These are phyloP conservation scores for Crocuta crocuta DNA, from an alignment of 2,113 vertebrate genomes.

Conservation along the genomic window DNA sequence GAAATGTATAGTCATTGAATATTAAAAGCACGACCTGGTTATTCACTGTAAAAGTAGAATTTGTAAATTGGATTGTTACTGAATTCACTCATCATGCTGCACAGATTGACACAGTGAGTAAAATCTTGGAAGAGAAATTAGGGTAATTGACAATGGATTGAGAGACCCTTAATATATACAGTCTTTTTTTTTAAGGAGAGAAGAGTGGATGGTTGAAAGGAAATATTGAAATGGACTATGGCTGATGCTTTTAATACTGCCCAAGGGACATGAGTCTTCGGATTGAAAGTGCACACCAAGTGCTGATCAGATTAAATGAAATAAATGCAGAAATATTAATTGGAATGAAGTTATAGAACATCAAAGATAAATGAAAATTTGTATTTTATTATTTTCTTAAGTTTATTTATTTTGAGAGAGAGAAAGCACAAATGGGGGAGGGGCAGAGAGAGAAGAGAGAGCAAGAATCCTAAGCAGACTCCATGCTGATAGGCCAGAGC, in stretches of 20 bases:
- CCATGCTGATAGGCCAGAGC: no score
- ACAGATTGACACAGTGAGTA: background rate
- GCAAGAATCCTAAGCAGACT: no score
- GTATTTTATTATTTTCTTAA: no score
- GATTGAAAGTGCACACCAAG: background rate
- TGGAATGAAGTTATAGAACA: background rate
- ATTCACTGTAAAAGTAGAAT: background rate
- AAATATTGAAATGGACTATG: background rate
- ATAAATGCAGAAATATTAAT: conserved; percentile 27
- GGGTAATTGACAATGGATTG: background rate
- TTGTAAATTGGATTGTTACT: background rate
- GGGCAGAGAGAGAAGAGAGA: no score
- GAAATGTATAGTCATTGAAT: background rate
- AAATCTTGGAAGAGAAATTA: background rate
- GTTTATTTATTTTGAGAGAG: no score
- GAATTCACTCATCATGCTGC: background rate
- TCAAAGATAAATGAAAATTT: background rate
- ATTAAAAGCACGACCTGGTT: background rate
- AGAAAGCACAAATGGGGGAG: no score
- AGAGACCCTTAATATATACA: background rate
- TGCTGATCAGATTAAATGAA: background rate
- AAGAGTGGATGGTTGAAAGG: background rate
- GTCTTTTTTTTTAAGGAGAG: background rate
- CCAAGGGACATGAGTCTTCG: background rate
- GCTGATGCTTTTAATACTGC: background rate